Conservation (phyloP, 2,797 vertebrate species). For the Craterocephalus amniculus region DNA sequence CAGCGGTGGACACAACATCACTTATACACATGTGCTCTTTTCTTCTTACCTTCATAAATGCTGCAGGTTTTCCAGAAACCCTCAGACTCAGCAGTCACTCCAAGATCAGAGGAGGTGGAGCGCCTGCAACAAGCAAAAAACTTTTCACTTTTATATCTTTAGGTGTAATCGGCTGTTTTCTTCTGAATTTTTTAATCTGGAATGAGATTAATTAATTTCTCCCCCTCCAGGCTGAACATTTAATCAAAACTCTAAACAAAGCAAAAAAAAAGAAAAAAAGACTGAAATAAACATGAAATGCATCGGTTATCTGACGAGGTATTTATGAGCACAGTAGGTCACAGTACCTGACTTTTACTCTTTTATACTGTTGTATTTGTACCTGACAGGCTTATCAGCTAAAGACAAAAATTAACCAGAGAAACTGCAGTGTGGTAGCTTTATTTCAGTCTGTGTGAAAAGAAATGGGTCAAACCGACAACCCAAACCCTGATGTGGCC, state of each 20-base stretch:
- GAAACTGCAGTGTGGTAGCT: background rate
- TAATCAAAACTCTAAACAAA: background rate
- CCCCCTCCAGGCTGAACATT: background rate
- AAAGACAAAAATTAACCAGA: background rate
- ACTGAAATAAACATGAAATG: background rate
- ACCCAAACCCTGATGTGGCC: background rate
- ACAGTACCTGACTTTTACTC: background rate
- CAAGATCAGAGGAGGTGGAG: conserved; percentile 37
- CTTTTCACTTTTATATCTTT: background rate
- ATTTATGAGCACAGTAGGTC: background rate
- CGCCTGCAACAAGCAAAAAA: conserved; percentile 29
- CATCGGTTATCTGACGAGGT: background rate
- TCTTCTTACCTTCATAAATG: conserved; percentile 47
- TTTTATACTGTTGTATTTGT: background rate
- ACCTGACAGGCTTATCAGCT: background rate
- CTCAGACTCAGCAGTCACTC: conserved; percentile 11
- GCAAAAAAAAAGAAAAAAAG: background rate
- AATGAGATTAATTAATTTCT: background rate
- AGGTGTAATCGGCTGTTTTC: background rate
- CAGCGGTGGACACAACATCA: background rate
- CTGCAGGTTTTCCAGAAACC: conserved; percentile 9
- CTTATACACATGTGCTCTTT: too few relatives aligned
- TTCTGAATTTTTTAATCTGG: background rate
- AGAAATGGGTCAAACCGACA: background rate
- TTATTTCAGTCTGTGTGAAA: background rate